Evolutionary conservation across 2,113 vertebrate species (phyloP), one percentile per base, ranked within the genome.

Genomic region (Mustela nigripes): DNA sequence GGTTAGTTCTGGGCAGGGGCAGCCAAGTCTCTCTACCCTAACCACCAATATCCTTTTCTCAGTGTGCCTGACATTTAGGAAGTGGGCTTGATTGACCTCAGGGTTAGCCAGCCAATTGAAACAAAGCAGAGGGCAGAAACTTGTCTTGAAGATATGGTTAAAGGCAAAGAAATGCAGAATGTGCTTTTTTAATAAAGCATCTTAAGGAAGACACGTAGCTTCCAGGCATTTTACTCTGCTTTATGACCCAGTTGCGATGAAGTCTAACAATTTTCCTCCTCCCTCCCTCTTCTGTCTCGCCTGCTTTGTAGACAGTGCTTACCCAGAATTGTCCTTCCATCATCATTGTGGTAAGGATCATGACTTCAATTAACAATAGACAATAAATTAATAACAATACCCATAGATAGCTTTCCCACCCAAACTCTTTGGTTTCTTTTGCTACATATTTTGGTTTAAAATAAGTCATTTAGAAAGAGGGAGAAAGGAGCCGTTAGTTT

Each of bases 101-200:
- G 93, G 92, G 48, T 60, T 80, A 94, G 42, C 56, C 33, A 76
- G 62, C 19, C 56, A 84, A 39, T 0, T 36, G 80, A 79, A 85
- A 65, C 39, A 62, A 92, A 91, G 39, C 31, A 2, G 15, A 93
- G 3, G 42, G 26, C 28, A 76, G 83, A 90, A 56, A 81, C 24
- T 63, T 62, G 63, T 78, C 88, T 97, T 36, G 26, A 48, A 91
- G 81, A 26, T 31, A 21, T 78, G 39, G 71, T 85, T 71, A 82
- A 94, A 91, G 67, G 39, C 74, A 84, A 80, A 94, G 60, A 56
- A 89, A 94, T 94, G 14, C 18, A 67, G 92, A 78, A 16, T 39
- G 28, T 82, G 81, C 19, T 81, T 83, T 83, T 95, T 76, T 26
- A 87, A 83, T 50, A 89, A 91, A 56, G 18, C 31, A 24, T 76